Conservation (phyloP, 2,888 invertebrate species). For the Amblyjoppa proteus region DNA sequence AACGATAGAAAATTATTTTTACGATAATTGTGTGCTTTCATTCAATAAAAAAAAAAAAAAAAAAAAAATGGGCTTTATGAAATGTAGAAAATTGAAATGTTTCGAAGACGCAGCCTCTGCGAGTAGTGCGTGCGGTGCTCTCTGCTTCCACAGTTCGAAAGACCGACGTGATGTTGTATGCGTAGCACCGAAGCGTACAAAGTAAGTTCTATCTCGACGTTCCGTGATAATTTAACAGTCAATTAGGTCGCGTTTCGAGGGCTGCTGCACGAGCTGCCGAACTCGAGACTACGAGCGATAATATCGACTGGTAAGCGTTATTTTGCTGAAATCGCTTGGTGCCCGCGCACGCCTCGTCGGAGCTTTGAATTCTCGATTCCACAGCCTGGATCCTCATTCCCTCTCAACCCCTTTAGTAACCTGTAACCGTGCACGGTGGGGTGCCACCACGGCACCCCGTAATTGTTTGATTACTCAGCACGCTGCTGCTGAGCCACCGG, state of each 20-base stretch:
- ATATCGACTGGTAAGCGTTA: constrained; percentile 80
- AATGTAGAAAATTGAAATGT: too few species aligned
- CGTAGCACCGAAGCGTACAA: constrained; percentile 47
- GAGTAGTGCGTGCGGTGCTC: not conserved
- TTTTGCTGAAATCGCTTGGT: constrained; percentile 82
- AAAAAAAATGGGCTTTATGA: too few species aligned
- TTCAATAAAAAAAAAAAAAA: too few species aligned
- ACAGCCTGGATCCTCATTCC: constrained; percentile 54
- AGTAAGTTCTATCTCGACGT: constrained; percentile 56
- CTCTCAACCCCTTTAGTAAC: constrained; percentile 47
- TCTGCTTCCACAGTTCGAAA: not conserved
- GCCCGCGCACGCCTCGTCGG: constrained; percentile 67
- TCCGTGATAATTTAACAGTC: constrained; percentile 83
- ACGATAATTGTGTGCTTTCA: not conserved
- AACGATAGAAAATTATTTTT: not conserved
- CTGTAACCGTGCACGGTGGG: constrained; percentile 53
- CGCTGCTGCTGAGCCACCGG: constrained; percentile 78
- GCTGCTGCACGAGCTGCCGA: constrained; percentile 52
- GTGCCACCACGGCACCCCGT: constrained; percentile 72
- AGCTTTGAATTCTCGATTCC: constrained; percentile 70
- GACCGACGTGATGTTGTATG: constrained; percentile 16
- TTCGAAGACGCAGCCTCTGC: too few species aligned
- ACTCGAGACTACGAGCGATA: constrained; percentile 63
- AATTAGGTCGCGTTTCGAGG: constrained; percentile 80
- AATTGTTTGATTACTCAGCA: constrained; percentile 85